Evolutionary conservation across 2,113 vertebrate species (phyloP).

Genomic region (Edolisoma coerulescens): DNA sequence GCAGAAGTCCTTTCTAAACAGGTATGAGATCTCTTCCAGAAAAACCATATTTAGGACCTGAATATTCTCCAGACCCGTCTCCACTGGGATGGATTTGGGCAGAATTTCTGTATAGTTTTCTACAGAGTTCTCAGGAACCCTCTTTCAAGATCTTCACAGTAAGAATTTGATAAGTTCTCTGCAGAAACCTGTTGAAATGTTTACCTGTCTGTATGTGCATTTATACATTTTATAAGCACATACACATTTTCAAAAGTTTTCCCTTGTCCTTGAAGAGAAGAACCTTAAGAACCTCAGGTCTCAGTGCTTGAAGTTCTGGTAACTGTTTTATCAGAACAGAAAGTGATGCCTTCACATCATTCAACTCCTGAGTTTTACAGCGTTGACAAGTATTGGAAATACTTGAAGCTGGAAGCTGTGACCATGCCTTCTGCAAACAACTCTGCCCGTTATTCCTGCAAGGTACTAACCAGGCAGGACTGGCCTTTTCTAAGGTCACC

Average conservation of each 20-base stretch:
- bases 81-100: neutral
- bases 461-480: neutral
- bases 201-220: neutral
- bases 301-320: neutral
- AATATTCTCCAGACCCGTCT: neutral
- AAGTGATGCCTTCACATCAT: neutral
- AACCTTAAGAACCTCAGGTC: neutral
- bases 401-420: neutral
- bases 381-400: neutral
- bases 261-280: neutral
- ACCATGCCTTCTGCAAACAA: neutral
- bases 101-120: neutral
- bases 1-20: neutral
- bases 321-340: neutral
- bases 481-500: neutral
- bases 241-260: neutral
- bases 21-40: neutral
- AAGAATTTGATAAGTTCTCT: neutral
- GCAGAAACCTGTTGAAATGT: neutral
- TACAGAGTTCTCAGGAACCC: neutral
- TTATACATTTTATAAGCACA: neutral
- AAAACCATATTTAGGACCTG: neutral
- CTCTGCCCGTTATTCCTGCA: neutral
- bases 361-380: neutral
- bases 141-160: neutral